Base-by-base conservation (phyloP, 2,888 invertebrate species). In the Nezara viridula region DNA sequence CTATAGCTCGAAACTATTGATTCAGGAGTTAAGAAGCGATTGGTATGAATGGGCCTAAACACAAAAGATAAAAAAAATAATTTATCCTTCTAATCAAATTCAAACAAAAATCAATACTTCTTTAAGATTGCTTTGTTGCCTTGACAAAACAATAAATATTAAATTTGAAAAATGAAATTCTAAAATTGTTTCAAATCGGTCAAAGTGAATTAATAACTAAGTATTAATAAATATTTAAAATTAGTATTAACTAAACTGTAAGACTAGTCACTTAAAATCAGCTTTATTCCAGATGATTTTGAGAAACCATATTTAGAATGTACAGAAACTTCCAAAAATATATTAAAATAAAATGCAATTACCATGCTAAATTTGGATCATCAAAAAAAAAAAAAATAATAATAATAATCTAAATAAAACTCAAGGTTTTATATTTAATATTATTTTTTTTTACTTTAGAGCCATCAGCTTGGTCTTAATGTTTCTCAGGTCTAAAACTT, bases 1-100 rank as follows among this genome's bases (percentile, higher is more conserved):
- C 27, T 85, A 44, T 89, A 52, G 37, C 89, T 89, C 19, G 89
- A 88, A 47, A 49, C 52, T 32, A 85, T 52, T 50, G 89, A 89
- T 24, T 89, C 85, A 85, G 89, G 85, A 85, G 89, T 89, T 19
- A 77, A 52, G 27, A 50, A 89, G 37, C 24, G 37, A 37, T 44
- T 88, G 37, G 37, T 24, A 66, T 77, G 37, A 32, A 50, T 55
- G 5, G 24, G 32, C 44, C 86, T 86, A 14, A 27, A 55, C 14
- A 86, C 0, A 24, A 14, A 37, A 86, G 32, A 49, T 12, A 40
- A 66, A 87, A 12, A 44, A 32, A 40, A 7, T 40, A 55, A 40
- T 32, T 2, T 40, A 32, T 47, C n/a, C 10, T 0, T 27, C 40
- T 27, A 2, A 60, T 60, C 14, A 27, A 14, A 60, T 27, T 12